Evolutionary conservation across 2,797 vertebrate genomes (phyloP), one percentile per base, ranked within the genome.

Genomic region (Arrhamphus sclerolepis): DNA sequence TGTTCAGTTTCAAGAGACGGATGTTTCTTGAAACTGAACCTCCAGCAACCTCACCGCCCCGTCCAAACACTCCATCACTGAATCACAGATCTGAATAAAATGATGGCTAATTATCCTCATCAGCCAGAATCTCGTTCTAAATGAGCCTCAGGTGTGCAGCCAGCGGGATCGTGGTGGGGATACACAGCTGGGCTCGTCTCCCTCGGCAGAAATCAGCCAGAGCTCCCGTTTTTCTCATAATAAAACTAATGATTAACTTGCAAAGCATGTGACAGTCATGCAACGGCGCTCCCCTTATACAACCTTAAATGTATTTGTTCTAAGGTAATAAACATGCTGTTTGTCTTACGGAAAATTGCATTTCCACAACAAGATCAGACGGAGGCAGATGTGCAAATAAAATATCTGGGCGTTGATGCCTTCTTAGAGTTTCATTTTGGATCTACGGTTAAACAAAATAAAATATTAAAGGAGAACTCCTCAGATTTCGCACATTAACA

Each of bases 131-230:
- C 79, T 42, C 5, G 52, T 70, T 78, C 39, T 21, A 83, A 85
- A 89, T 82, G 77, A 87, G 87, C 78, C 78, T 84, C 85, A 88
- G 86, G 84, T 89, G 87, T 83, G 65, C 80, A 79, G 70, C 59
- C 70, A 54, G 70, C 34, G 40, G 62, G 62, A 62, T 56, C 7
- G 3, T 40, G 21, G 56, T 3, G 46, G 62, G 80, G 71, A 71
- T 28, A 49, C 84, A 57, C 87, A 90, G 86, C 87, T 88, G 87
- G 77, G 80, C 72, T 78, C 31, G 41, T 47, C 80, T 80, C 64
- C 66, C 71, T 54, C 51, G 0, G 46, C 62, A 74, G 24, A 75
- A 85, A 83, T 89, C 65, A 81, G 61, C 20, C 60, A 3, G 29
- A 7, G 64, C 48, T 62, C 51, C 67, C 50, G 50, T 58, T 85